These are phyloP conservation scores for Aurelia coerulea DNA, from an alignment of 30 jellyfish, hydroid and myxozoan genomes.

Conservation along the genomic window DNA sequence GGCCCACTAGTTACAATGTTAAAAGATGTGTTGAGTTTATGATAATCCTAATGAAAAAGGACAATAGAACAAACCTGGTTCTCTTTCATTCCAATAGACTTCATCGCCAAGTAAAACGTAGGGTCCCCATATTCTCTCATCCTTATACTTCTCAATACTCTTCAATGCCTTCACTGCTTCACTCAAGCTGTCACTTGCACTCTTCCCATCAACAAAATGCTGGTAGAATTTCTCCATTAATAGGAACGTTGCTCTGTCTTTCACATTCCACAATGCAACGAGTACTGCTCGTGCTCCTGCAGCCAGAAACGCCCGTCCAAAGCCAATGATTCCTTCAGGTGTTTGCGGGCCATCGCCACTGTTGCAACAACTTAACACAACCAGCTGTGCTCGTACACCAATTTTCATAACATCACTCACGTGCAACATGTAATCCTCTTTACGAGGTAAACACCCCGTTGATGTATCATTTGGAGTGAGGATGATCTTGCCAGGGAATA, in stretches of 20 bases:
- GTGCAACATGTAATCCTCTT: not conserved
- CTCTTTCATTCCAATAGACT: no score
- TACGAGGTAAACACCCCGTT: not conserved
- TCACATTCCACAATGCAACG: not conserved
- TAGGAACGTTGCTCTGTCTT: not conserved
- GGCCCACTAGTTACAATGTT: no score
- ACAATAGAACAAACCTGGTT: no score
- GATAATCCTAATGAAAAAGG: no score
- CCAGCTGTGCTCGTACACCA: not conserved
- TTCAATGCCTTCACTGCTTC: no score
- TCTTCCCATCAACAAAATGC: no score
- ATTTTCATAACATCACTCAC: not conserved
- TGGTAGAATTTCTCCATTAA: not conserved
- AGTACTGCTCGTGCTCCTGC: constrained; percentile 7
- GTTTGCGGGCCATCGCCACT: not conserved
- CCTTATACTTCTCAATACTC: no score
- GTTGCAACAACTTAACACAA: not conserved
- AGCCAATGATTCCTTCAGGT: constrained; percentile 3
- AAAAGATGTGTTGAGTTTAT: no score
- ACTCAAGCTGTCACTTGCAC: no score
- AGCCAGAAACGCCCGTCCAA: not conserved
- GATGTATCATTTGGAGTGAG: not conserved
- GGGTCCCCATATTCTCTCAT: no score
- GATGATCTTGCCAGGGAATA: not conserved
- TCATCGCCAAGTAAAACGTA: no score